Conservation (phyloP, 2,113 vertebrate genomes). For the Neotragus moschatus region DNA sequence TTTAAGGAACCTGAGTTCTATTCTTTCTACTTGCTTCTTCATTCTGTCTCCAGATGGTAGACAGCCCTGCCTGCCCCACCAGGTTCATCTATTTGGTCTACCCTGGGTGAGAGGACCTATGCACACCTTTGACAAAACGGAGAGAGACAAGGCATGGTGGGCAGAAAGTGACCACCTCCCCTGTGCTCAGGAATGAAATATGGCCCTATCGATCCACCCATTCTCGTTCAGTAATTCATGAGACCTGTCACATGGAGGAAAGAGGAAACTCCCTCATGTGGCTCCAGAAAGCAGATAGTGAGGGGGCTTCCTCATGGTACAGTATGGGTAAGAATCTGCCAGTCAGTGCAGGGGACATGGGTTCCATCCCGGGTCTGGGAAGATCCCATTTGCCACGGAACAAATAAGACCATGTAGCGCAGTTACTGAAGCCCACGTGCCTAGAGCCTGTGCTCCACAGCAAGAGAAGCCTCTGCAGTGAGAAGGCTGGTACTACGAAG, state of each 20-base stretch:
- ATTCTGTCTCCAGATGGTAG: background rate
- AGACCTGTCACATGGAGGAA: background rate
- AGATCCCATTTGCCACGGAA: background rate
- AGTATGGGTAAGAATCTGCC: background rate
- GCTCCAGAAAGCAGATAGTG: background rate
- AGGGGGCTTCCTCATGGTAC: background rate
- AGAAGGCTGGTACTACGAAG: background rate
- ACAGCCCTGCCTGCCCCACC: background rate
- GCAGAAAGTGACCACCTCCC: background rate
- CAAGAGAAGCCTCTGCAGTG: background rate
- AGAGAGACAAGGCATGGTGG: background rate
- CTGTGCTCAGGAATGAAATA: background rate
- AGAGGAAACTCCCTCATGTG: background rate
- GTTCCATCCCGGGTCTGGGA: background rate
- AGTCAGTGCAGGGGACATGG: accelerated
- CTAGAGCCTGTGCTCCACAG: background rate
- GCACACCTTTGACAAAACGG: background rate
- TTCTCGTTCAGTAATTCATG: background rate
- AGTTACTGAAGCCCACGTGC: background rate
- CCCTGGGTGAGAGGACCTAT: background rate
- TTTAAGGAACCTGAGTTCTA: background rate
- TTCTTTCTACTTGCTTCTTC: background rate
- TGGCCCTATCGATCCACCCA: background rate
- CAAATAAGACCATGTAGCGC: background rate
- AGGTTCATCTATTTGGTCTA: background rate